Evolutionary conservation across 2,113 vertebrate genomes (phyloP), one percentile per base, ranked within the genome.

Genomic region (Pavo muticus): DNA sequence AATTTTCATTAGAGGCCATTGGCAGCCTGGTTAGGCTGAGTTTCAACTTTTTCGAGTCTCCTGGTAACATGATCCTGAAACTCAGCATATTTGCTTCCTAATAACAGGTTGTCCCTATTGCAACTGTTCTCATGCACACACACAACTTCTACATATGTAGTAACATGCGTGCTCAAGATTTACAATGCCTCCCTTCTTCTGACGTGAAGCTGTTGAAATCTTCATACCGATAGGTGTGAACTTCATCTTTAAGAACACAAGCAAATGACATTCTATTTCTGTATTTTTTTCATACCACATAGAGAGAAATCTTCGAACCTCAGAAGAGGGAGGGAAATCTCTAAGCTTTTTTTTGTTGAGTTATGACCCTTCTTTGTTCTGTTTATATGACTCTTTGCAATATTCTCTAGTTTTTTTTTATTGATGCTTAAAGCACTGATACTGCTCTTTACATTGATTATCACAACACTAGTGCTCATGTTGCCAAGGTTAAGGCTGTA

Each of bases 1-100:
- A 98, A 97, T 97, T 98, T 98, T 98, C 98, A 98, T 98, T 97
- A 98, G 97, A 97, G 97, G 97, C 97, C 96, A 97, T 96, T 97
- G 97, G 96, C 95, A 97, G 95, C 89, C 96, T 97, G 96, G 97
- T 98, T 95, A 98, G 98, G 98, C 98, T 97, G 92, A 79, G 94
- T 97, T 97, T 95, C 97, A 98, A 96, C 97, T 97, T 97, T 97
- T 92, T 92, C 72, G 2, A 97, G 88, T 96, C 95, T 98, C 97
- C 78, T 97, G 94, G 94, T 98, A 96, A 96, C 78, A 78, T 48
- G 96, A 98, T 98, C 92, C 95, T 97, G 94, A 97, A 97, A 94
- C 94, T 97, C 97, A 96, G 96, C 90, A 50, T 96, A 96, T 97
- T 97, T 89, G 39, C 76, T 93, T 94, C 94, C 93, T 95, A 92